These are phyloP conservation scores for Eupristina koningsbergeri DNA, from an alignment of 1,140 invertebrate genomes.

Conservation along the genomic window DNA sequence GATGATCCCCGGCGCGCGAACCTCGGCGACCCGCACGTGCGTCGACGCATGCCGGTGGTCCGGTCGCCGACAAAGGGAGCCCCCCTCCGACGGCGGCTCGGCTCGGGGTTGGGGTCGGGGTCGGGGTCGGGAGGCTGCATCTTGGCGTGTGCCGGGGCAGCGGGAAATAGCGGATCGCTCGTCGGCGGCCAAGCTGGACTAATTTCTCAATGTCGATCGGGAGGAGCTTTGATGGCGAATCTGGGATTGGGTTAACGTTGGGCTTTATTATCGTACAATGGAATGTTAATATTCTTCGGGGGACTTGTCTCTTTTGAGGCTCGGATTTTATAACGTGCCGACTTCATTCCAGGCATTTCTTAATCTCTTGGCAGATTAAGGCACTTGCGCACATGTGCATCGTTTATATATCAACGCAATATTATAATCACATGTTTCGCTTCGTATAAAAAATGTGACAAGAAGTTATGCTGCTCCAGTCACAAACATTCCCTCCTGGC, in stretches of 20 bases:
- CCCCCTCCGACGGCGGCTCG: slow-evolving; percentile 32
- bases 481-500: neutral
- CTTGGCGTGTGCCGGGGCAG: neutral
- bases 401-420: neutral
- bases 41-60: slow-evolving; percentile 34
- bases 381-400: neutral
- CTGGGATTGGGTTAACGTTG: too few species aligned
- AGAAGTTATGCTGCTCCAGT: neutral
- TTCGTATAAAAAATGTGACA: neutral
- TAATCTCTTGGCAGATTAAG: neutral
- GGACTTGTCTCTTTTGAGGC: neutral
- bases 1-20: neutral
- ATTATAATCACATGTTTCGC: neutral
- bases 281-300: neutral
- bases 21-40: neutral
- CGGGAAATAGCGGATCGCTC: neutral
- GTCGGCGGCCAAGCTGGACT: too few species aligned
- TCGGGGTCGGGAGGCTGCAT: neutral
- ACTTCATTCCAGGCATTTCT: too few species aligned
- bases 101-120: too few species aligned
- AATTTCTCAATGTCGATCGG: neutral
- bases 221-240: too few species aligned
- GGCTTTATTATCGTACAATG: neutral
- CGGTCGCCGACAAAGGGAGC: slow-evolving; percentile 22
- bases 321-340: too few species aligned